Evolutionary conservation across 1,140 invertebrate species (phyloP).

Genomic region (Nasonia giraulti): DNA sequence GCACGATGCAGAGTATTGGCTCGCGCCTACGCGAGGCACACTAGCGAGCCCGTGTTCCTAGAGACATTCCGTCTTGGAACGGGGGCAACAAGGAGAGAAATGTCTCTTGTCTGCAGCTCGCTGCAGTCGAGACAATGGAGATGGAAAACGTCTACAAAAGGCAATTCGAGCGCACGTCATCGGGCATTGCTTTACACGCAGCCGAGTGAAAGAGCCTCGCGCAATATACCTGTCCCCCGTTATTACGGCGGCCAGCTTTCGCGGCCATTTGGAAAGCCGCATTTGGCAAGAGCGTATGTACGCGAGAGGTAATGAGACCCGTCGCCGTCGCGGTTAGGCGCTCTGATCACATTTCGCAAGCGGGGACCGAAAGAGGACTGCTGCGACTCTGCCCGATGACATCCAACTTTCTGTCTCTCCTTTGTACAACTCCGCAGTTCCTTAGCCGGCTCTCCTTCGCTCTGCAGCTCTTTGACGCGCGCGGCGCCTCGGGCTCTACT

Average conservation of each 20-base stretch:
- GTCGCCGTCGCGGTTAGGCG: conserved; percentile 11
- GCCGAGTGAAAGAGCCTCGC: neutral
- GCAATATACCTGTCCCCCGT: conserved; percentile 37
- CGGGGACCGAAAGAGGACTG: neutral
- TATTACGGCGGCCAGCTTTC: conserved; percentile 16
- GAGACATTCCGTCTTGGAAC: neutral
- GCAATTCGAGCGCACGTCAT: conserved; percentile 13
- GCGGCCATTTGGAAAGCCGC: conserved; percentile 30
- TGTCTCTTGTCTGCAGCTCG: neutral
- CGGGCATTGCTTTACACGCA: neutral
- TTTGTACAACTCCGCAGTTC: neutral
- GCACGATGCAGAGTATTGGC: neutral
- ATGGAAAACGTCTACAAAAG: conserved; percentile 15
- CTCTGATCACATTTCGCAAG: conserved; percentile 38
- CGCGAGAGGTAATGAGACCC: conserved; percentile 30
- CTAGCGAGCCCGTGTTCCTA: neutral
- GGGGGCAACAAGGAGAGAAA: conserved; percentile 7
- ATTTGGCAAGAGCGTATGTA: conserved; percentile 37
- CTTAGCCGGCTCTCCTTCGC: neutral
- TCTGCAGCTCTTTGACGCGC: neutral
- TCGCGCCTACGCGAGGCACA: neutral
- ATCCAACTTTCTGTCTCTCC: conserved; percentile 6
- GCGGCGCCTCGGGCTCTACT: neutral
- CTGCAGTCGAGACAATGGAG: neutral
- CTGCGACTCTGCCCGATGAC: neutral